These are phyloP conservation scores for Chaitophorus viminalis DNA, from an alignment of 2,888 invertebrate genomes.

Conservation along the genomic window DNA sequence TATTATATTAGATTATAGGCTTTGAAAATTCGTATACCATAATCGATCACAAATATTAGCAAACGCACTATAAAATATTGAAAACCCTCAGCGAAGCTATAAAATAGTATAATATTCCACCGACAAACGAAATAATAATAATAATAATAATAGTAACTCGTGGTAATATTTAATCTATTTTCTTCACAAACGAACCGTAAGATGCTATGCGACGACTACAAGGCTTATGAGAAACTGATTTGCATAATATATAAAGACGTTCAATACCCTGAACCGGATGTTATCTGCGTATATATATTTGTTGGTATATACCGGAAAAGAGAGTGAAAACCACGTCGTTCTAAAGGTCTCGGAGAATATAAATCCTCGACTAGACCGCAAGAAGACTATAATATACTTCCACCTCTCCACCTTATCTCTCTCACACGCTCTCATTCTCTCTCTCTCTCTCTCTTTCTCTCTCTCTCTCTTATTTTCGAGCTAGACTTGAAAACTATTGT, in stretches of 20 bases:
- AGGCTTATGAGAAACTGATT: slow-evolving; percentile 35
- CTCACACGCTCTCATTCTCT: no score
- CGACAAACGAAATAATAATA: neutral
- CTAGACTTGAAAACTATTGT: neutral
- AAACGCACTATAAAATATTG: neutral
- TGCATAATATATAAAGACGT: slow-evolving; percentile 32
- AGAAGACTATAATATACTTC: neutral
- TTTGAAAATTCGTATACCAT: slow-evolving; percentile 1
- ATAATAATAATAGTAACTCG: neutral
- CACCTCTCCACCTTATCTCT: no score
- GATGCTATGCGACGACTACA: neutral
- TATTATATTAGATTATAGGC: neutral
- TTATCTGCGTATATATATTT: neutral
- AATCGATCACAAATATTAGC: neutral
- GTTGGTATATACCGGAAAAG: neutral
- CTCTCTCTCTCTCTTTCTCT: no score
- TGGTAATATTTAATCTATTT: slow-evolving; percentile 19
- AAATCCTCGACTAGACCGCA: neutral
- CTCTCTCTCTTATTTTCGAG: no score
- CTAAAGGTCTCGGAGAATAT: neutral
- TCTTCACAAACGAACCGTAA: neutral
- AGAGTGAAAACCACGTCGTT: slow-evolving; percentile 29
- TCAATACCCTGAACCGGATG: slow-evolving; percentile 4
- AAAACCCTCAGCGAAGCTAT: neutral
- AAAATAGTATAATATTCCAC: neutral